These are phyloP conservation scores for Ondatra zibethicus DNA, from an alignment of 2,113 vertebrate species.

Conservation along the genomic window DNA sequence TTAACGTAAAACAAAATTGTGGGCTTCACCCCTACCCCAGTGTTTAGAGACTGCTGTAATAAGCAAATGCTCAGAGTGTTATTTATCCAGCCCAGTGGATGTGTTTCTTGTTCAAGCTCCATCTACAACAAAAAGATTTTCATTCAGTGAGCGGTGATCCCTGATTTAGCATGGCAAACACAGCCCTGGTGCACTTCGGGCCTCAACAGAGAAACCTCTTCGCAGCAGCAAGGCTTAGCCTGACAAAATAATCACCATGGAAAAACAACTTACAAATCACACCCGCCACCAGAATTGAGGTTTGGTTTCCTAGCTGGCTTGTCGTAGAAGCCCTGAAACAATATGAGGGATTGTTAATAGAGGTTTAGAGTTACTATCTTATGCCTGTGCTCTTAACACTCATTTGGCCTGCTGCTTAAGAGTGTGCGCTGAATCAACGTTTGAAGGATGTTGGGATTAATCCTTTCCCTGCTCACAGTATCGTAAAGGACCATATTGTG, in stretches of 20 bases:
- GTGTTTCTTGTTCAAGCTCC: slow-evolving; percentile 70
- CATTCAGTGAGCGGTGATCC: slow-evolving; percentile 45
- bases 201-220: neutral
- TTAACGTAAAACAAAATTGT: slow-evolving; percentile 78
- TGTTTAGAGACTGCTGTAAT: slow-evolving; percentile 68
- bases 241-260: slow-evolving; percentile 73
- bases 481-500: slow-evolving; percentile 44
- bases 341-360: slow-evolving; percentile 58
- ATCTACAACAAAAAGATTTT: slow-evolving; percentile 70
- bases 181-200: slow-evolving; percentile 1
- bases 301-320: slow-evolving; percentile 65
- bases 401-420: neutral
- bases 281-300: slow-evolving; percentile 62
- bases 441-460: slow-evolving; percentile 15
- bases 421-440: neutral
- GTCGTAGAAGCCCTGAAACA: slow-evolving; percentile 54
- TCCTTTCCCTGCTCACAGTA: neutral
- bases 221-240: slow-evolving; percentile 36
- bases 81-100: slow-evolving; percentile 66
- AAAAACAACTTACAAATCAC: slow-evolving; percentile 76
- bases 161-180: slow-evolving; percentile 70
- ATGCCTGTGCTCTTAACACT: neutral
- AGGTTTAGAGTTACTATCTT: slow-evolving; percentile 66
- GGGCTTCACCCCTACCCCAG: slow-evolving; percentile 59
- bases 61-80: slow-evolving; percentile 72